phyloP scores from a whole-genome alignment of 2,797 vertebrate species.

The Crax fasciolata region DNA sequence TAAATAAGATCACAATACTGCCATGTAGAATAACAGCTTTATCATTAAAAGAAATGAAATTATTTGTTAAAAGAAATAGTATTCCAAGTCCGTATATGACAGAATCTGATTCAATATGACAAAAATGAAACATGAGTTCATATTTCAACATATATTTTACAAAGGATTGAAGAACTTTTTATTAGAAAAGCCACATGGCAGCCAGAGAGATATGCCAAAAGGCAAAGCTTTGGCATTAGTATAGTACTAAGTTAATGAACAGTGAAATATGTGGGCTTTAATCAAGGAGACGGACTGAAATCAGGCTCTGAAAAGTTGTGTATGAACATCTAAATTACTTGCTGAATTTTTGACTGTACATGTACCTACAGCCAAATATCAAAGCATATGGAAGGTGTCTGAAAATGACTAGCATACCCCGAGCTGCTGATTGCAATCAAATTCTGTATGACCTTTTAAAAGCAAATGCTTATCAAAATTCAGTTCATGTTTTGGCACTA shows the following conservation, averaged over 20 bases:
- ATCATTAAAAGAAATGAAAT: neutral
- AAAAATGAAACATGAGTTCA: slow-evolving; percentile 1
- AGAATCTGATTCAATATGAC: slow-evolving; percentile 10
- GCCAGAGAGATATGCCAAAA: neutral
- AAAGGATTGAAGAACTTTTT: neutral
- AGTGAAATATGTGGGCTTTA: slow-evolving; percentile 10
- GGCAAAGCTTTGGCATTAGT: neutral
- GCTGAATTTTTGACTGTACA: slow-evolving; percentile 23
- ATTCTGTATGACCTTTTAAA: slow-evolving; percentile 13
- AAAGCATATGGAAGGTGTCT: slow-evolving; percentile 35
- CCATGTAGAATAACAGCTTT: neutral
- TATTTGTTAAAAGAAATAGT: slow-evolving; percentile 34
- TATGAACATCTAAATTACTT: slow-evolving; percentile 18
- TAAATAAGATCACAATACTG: neutral
- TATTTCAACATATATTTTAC: slow-evolving; percentile 9
- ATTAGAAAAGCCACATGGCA: neutral
- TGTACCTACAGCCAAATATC: slow-evolving; percentile 46
- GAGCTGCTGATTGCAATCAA: slow-evolving; percentile 69
- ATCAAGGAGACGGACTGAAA: slow-evolving; percentile 46
- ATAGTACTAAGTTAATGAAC: neutral
- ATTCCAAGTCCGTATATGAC: neutral
- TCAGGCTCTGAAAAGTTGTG: slow-evolving; percentile 39
- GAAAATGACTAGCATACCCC: slow-evolving; percentile 7
- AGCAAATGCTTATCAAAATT: slow-evolving; percentile 67
- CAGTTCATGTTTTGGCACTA: slow-evolving; percentile 41